Evolutionary conservation across 2,113 vertebrate species (phyloP).

Genomic region (Tyto alba): DNA sequence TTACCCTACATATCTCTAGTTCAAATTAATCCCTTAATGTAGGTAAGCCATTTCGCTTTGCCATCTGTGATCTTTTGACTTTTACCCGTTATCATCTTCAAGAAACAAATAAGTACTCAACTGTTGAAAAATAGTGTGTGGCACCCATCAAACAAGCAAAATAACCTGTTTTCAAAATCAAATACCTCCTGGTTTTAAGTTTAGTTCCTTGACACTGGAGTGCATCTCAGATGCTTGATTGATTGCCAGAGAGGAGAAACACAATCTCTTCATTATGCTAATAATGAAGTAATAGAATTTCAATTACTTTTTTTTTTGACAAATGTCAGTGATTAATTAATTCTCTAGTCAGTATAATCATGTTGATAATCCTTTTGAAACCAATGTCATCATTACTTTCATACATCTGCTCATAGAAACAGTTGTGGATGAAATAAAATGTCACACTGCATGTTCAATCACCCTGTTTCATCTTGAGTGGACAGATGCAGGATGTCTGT

Average conservation of each 20-base stretch:
- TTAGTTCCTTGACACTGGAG: neutral
- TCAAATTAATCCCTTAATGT: neutral
- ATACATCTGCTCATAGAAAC: neutral
- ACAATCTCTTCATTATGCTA: conserved; percentile 50
- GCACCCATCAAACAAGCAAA: neutral
- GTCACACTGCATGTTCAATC: neutral
- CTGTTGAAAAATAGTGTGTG: neutral
- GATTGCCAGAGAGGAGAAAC: conserved; percentile 43
- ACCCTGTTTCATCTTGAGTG: neutral
- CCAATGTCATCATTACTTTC: neutral
- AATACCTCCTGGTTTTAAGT: neutral
- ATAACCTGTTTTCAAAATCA: neutral
- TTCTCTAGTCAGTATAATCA: conserved; percentile 38
- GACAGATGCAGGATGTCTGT: neutral
- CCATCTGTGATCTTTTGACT: neutral
- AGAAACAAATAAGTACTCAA: neutral
- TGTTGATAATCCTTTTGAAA: conserved; percentile 24
- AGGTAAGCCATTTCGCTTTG: neutral
- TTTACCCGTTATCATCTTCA: neutral
- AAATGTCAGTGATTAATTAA: conserved; percentile 53
- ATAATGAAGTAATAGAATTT: conserved; percentile 51
- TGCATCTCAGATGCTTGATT: conserved; percentile 9
- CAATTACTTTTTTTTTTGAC: conserved; percentile 13
- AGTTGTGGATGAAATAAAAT: neutral
- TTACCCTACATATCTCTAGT: neutral